phyloP scores from a whole-genome alignment of 2,113 vertebrate species.

The Tyto alba region DNA sequence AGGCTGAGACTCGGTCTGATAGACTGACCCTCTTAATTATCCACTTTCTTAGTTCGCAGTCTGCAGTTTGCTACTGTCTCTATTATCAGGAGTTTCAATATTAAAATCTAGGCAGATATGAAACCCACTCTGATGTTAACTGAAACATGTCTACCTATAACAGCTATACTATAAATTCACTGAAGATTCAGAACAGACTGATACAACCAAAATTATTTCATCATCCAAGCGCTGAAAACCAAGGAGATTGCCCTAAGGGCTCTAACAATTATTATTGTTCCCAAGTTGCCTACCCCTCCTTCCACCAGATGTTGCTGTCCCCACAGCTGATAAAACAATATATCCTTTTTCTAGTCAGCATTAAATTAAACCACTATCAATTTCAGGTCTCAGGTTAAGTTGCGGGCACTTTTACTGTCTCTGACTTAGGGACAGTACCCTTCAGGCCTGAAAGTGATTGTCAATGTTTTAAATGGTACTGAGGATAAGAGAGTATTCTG shows the following conservation, averaged over 20 bases:
- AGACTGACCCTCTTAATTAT: background rate
- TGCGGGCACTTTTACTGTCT: background rate
- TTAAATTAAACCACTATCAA: background rate
- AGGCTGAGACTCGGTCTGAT: background rate
- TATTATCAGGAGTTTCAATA: background rate
- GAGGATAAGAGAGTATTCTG: background rate
- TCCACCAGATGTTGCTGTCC: background rate
- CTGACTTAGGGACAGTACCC: background rate
- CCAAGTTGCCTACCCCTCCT: background rate
- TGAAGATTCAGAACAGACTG: background rate
- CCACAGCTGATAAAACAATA: background rate
- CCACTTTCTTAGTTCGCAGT: background rate
- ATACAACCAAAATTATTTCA: background rate
- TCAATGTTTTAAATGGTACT: background rate
- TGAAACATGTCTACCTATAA: background rate
- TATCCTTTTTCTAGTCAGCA: background rate
- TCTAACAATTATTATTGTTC: background rate
- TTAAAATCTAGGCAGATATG: background rate
- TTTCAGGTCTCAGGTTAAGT: background rate
- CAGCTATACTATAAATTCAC: background rate
- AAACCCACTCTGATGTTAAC: background rate
- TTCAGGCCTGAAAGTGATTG: background rate
- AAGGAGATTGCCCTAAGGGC: background rate
- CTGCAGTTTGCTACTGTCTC: background rate
- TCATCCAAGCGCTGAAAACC: background rate